Percentiles rank a stretch among this genome's conserved stretches.
Evolutionary conservation across 2,888 invertebrate species (phyloP).

Genomic region (Nymphalis polychloros): DNA sequence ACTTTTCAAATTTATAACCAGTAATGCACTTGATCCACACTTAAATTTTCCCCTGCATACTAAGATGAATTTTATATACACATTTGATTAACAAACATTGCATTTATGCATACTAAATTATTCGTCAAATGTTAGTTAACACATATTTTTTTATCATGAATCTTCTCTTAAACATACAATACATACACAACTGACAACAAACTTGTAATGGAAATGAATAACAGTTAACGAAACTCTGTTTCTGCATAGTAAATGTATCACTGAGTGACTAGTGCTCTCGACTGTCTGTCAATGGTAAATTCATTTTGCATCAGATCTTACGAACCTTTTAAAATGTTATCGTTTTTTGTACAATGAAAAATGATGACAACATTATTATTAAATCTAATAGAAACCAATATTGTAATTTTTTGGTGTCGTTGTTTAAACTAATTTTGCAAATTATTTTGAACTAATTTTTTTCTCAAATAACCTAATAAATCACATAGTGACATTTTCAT

Average conservation of each 20-base stretch:
- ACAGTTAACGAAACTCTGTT: conserved; percentile 6
- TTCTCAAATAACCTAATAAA: conserved; percentile 58
- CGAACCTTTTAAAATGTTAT: conserved; percentile 2
- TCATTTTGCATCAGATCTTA: conserved; percentile 32
- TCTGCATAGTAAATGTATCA: conserved; percentile 29
- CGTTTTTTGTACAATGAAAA: conserved; percentile 6
- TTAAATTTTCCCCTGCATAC: too few species aligned
- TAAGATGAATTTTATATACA: too few species aligned
- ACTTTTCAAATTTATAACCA: too few species aligned
- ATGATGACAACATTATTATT: conserved; percentile 17
- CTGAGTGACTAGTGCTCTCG: conserved; percentile 38
- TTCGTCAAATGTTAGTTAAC: neutral
- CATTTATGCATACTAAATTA: neutral
- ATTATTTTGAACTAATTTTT: conserved; percentile 54
- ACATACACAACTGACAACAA: conserved; percentile 11
- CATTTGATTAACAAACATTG: neutral
- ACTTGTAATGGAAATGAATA: conserved; percentile 12
- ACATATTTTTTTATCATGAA: neutral
- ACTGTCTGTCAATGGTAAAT: conserved; percentile 6
- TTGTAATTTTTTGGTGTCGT: conserved; percentile 65
- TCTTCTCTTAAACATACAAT: neutral
- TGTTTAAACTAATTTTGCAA: conserved; percentile 61
- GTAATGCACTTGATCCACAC: too few species aligned
- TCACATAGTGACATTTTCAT: conserved; percentile 77
- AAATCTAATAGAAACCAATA: conserved; percentile 41